These are phyloP conservation scores for Nothura maculosa DNA, from an alignment of 2,797 vertebrate genomes.

Conservation along the genomic window DNA sequence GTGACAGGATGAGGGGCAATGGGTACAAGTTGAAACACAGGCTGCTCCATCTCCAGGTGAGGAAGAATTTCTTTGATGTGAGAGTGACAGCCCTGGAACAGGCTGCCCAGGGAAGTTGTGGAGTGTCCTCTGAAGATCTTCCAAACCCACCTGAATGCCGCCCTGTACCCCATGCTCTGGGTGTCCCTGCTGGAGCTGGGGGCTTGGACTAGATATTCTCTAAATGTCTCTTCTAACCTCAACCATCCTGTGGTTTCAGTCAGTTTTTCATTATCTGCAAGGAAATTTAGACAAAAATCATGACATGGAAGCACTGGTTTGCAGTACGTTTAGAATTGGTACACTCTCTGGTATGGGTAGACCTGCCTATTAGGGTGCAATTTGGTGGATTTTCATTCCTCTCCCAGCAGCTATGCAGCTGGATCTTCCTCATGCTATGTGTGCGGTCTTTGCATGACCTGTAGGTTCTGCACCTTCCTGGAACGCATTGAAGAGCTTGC, in stretches of 20 bases:
- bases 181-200: too few species aligned
- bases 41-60: too few species aligned
- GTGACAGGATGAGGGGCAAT: too few species aligned
- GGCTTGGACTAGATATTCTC: too few species aligned
- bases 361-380: not conserved
- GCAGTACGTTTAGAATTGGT: not conserved
- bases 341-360: rapidly evolving
- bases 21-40: too few species aligned
- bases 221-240: too few species aligned
- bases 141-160: too few species aligned
- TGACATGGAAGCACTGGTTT: not conserved
- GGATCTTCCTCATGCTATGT: rapidly evolving
- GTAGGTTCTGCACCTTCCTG: not conserved
- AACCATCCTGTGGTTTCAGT: not conserved
- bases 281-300: not conserved
- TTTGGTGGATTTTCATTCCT: not conserved
- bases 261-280: not conserved
- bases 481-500: not conserved
- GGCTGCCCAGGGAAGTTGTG: too few species aligned
- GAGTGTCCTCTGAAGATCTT: too few species aligned
- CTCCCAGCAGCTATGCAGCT: rapidly evolving
- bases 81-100: too few species aligned
- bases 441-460: not conserved
- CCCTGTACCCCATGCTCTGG: too few species aligned
- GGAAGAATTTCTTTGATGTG: too few species aligned